Percentiles rank a stretch among this genome's conserved stretches.
Evolutionary conservation across 1,140 invertebrate genomes (phyloP).

Genomic region (Hylyphantes graminicola): DNA sequence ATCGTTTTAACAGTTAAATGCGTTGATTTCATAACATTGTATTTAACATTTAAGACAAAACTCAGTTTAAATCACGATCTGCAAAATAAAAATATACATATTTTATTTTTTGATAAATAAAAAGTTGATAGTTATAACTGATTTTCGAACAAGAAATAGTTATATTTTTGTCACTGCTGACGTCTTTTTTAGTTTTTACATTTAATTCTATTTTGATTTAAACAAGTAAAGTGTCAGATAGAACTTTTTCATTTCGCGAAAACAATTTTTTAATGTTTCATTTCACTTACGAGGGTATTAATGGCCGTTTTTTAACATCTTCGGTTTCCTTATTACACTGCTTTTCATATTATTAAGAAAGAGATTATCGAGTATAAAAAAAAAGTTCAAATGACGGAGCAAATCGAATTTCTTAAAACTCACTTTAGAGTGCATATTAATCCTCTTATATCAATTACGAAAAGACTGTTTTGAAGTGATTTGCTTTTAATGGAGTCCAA

Average conservation of each 20-base stretch:
- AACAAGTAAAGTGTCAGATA: no score
- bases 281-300: slow-evolving; percentile 44
- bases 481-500: slow-evolving; percentile 56
- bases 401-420: slow-evolving; percentile 59
- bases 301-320: slow-evolving; percentile 23
- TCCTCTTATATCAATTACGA: slow-evolving; percentile 60
- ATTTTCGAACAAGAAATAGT: no score
- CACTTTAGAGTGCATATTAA: slow-evolving; percentile 58
- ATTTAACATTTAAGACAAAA: no score
- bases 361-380: slow-evolving; percentile 40
- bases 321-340: slow-evolving; percentile 7
- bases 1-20: slow-evolving; percentile 38
- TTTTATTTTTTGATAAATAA: no score
- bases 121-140: no score
- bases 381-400: slow-evolving; percentile 52
- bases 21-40: no score
- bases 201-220: no score
- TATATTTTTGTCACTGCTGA: no score
- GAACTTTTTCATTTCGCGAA: no score
- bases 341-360: slow-evolving; percentile 54
- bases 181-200: no score
- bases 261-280: slow-evolving; percentile 46
- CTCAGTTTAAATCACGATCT: no score
- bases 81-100: no score
- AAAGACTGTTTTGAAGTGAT: slow-evolving; percentile 60